phyloP scores from a whole-genome alignment of 2,797 vertebrate species.

The Gambusia yucatana region DNA sequence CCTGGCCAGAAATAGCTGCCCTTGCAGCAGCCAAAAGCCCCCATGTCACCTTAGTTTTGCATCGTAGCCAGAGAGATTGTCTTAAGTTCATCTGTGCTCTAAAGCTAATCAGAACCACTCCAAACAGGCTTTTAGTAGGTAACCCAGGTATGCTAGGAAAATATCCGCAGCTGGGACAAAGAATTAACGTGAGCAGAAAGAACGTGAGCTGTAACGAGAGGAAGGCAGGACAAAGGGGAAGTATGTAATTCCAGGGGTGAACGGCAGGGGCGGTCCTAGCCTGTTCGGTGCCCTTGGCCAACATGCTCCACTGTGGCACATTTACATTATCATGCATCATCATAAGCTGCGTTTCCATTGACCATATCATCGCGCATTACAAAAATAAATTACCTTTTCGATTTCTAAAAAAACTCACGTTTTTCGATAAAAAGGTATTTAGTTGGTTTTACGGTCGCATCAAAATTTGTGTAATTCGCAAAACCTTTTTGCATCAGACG shows the following conservation, averaged over 20 bases:
- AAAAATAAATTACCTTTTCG: too few relatives aligned
- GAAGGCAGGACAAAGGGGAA: background rate
- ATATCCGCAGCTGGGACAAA: background rate
- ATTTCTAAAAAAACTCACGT: too few relatives aligned
- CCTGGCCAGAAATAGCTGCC: conserved; percentile 66
- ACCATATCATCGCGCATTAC: too few relatives aligned
- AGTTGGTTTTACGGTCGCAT: too few relatives aligned
- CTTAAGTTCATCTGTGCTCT: conserved; percentile 1
- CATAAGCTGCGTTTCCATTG: too few relatives aligned
- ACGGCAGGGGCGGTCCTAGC: background rate
- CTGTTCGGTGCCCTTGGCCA: too few relatives aligned
- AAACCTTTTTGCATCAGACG: too few relatives aligned
- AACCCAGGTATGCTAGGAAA: background rate
- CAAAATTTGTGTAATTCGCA: too few relatives aligned
- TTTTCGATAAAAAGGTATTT: too few relatives aligned
- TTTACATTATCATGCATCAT: too few relatives aligned
- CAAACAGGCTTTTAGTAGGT: background rate
- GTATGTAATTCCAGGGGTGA: background rate
- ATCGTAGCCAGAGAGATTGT: conserved; percentile 21
- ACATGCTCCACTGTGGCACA: too few relatives aligned
- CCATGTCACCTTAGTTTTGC: conserved; percentile 21
- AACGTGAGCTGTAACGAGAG: background rate
- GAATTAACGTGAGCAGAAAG: background rate
- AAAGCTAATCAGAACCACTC: conserved; percentile 4
- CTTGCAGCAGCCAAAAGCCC: conserved; percentile 13